These are phyloP conservation scores for Lutraria rhynchaena DNA, from an alignment of 1,140 invertebrate genomes.

Conservation along the genomic window DNA sequence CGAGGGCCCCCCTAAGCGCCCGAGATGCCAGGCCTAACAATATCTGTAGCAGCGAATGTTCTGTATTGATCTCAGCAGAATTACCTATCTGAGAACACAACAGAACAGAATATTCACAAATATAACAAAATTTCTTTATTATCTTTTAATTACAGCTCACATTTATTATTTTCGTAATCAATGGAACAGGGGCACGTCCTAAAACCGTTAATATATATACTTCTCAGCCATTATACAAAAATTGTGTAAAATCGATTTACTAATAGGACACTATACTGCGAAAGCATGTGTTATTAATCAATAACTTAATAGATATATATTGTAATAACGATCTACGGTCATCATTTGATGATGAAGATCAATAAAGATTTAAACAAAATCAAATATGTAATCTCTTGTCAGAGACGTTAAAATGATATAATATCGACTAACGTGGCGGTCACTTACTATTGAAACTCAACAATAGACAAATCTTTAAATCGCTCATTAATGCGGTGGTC, in stretches of 20 bases:
- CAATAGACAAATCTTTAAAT: not conserved
- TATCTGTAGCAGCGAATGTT: constrained; percentile 1
- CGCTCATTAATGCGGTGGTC: no score
- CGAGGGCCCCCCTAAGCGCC: constrained; percentile 2
- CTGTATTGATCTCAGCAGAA: constrained; percentile 49
- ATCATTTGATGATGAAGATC: not conserved
- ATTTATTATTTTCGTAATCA: no score
- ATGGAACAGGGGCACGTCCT: no score
- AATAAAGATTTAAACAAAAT: not conserved
- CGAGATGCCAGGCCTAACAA: constrained; percentile 32
- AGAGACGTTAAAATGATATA: not conserved
- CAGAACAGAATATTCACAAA: not conserved
- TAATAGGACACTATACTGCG: no score
- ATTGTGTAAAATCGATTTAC: no score
- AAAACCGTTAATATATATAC: no score
- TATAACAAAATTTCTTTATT: not conserved
- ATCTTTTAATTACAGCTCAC: no score
- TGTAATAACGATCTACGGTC: not conserved
- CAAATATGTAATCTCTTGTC: not conserved
- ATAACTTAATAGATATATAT: no score
- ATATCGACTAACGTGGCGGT: not conserved
- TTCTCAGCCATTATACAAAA: no score
- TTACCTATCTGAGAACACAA: constrained; percentile 47
- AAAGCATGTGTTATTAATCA: no score
- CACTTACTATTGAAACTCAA: not conserved